Evolutionary conservation across 2,797 vertebrate species (phyloP).

Genomic region (Peromyscus eremicus): DNA sequence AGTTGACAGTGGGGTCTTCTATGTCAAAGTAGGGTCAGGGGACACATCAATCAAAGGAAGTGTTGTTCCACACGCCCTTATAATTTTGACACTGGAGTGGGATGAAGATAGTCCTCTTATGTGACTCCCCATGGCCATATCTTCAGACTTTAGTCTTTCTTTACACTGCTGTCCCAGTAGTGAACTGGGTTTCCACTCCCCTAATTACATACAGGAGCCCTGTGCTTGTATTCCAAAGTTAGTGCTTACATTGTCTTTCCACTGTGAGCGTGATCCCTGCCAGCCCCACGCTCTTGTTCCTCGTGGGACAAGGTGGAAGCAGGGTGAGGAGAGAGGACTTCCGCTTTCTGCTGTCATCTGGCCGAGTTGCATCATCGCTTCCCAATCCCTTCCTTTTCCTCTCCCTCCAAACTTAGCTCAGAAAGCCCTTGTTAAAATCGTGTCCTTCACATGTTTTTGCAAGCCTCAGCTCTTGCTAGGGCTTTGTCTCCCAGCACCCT

Average conservation of each 20-base stretch:
- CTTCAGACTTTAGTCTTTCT: neutral
- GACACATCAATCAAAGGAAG: neutral
- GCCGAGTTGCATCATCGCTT: neutral
- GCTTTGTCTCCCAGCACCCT: conserved; percentile 60
- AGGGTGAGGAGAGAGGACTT: neutral
- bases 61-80: rapidly evolving
- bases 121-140: neutral
- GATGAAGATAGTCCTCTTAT: neutral
- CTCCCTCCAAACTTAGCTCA: conserved; percentile 47
- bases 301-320: neutral
- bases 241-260: neutral
- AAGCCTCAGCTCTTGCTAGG: conserved; percentile 73
- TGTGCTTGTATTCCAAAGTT: neutral
- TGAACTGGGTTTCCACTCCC: neutral
- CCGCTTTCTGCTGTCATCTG: neutral
- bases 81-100: no score
- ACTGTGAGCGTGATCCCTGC: neutral
- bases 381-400: conserved; percentile 8
- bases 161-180: neutral
- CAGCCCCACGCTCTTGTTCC: conserved; percentile 2
- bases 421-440: neutral
- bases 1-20: neutral
- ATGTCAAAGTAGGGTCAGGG: neutral
- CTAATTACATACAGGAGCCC: neutral
- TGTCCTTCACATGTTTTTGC: neutral